Conservation (phyloP, 2,113 vertebrate species). For the Nerophis ophidion region DNA sequence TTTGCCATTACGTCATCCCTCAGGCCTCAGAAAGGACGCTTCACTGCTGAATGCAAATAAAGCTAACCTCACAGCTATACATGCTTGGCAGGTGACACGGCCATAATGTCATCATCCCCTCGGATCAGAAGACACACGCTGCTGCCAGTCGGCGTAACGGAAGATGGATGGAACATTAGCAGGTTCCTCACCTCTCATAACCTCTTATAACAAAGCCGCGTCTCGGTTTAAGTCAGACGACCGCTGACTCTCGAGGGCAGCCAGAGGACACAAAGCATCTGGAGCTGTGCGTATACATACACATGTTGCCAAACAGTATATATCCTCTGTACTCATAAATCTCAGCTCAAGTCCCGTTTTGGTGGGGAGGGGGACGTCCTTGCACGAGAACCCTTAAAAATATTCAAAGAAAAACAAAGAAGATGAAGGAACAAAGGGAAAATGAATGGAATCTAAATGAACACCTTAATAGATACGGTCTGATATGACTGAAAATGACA, state of each 20-base stretch:
- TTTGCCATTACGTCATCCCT: constrained; percentile 45
- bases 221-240: constrained; percentile 15
- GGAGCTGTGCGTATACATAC: constrained; percentile 37
- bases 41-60: constrained; percentile 18
- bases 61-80: constrained; percentile 20
- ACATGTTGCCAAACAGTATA: constrained; percentile 48
- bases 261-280: constrained; percentile 62
- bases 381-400: no score
- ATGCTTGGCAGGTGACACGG: background rate
- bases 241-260: constrained; percentile 32
- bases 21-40: constrained; percentile 23
- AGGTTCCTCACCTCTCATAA: background rate
- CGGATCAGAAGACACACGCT: constrained; percentile 21
- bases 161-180: constrained; percentile 34
- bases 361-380: no score
- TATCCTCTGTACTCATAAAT: constrained; percentile 37
- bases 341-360: constrained; percentile 25
- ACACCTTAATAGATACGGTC: no score
- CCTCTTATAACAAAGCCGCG: background rate
- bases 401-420: no score
- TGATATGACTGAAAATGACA: no score
- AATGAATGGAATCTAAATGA: background rate
- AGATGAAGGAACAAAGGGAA: background rate
- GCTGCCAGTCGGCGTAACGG: constrained; percentile 17
- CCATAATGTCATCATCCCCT: constrained; percentile 30